Conservation (phyloP, 2,888 invertebrate species). For the Saturnia japonica region DNA sequence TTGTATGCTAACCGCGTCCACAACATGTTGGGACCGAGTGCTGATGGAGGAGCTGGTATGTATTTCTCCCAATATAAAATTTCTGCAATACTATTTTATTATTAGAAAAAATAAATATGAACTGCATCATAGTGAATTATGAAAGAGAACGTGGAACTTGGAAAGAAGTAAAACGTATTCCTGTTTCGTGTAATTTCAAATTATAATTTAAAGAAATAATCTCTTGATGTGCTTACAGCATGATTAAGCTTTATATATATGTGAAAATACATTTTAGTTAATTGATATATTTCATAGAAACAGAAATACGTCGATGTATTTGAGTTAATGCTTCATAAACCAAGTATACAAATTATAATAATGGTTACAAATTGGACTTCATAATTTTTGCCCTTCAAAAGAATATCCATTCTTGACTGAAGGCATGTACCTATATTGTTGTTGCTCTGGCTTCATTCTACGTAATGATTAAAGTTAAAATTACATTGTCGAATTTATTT, state of each 20-base stretch:
- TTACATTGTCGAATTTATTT: background rate
- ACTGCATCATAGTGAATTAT: background rate
- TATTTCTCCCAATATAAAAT: conserved; percentile 29
- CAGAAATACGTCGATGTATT: background rate
- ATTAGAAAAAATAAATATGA: background rate
- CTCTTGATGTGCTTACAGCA: background rate
- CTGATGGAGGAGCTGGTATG: conserved; percentile 94
- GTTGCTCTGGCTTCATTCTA: background rate
- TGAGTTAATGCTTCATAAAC: background rate
- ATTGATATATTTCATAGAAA: background rate
- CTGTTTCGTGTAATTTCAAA: background rate
- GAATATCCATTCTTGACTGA: background rate
- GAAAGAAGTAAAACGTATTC: background rate
- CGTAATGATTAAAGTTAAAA: background rate
- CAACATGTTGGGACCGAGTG: conserved; percentile 96
- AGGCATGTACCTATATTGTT: background rate
- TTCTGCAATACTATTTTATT: background rate
- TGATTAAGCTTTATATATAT: background rate
- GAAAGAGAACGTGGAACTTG: background rate
- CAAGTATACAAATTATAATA: background rate
- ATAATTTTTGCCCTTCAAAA: background rate
- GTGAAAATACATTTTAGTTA: background rate
- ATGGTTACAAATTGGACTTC: background rate
- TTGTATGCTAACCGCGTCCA: conserved; percentile 96
- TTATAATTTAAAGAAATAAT: background rate